Conservation (phyloP, 2,888 invertebrate species). For the Macrophya alboannulata region DNA sequence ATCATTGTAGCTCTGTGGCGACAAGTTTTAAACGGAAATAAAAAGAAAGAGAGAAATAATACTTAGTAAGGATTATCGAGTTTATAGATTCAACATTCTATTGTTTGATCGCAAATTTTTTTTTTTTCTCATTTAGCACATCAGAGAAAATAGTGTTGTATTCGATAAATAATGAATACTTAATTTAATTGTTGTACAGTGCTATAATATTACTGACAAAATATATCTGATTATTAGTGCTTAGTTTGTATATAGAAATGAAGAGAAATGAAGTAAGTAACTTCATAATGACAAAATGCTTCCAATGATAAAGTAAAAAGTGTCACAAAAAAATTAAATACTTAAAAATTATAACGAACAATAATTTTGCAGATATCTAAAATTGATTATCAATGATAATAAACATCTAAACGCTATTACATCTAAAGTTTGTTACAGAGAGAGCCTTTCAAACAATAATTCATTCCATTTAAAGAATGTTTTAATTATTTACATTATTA, state of each 20-base stretch:
- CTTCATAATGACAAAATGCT: background rate
- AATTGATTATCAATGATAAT: background rate
- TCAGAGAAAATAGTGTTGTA: background rate
- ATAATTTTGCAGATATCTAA: background rate
- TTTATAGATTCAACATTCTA: background rate
- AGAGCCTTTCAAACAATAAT: background rate
- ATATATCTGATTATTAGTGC: background rate
- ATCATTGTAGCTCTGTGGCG: background rate
- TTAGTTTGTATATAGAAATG: background rate
- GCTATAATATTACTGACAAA: background rate
- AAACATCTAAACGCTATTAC: background rate
- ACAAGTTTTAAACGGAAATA: background rate
- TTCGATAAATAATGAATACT: background rate
- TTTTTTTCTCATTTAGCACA: background rate
- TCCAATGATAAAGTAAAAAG: background rate
- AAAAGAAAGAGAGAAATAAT: background rate
- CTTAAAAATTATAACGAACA: background rate
- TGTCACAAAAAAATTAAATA: background rate
- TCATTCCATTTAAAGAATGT: background rate
- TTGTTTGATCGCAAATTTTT: background rate
- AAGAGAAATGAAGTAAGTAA: background rate
- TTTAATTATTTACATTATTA: too few species aligned
- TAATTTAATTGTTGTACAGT: background rate
- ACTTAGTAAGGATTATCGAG: background rate
- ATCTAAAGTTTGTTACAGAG: background rate